Base-by-base conservation (phyloP, 2,797 vertebrate genomes). In the Clamator glandarius region DNA sequence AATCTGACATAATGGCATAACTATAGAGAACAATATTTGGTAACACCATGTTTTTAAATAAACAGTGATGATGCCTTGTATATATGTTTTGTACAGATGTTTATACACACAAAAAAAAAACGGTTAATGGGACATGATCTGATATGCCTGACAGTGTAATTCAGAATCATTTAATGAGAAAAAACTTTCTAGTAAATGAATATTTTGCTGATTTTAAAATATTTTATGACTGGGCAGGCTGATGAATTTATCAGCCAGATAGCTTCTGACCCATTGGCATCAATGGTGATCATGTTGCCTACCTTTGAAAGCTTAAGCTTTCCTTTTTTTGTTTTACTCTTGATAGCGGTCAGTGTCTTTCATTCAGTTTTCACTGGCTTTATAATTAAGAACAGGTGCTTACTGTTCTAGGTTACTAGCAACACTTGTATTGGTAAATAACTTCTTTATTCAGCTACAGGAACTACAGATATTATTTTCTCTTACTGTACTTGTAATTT, bases 231-330 rank as follows among this genome's bases (percentile, higher is more conserved):
- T 94, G 78, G 31, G 31, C 55, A 79, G 72, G 68, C 42, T 68
- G 44, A 51, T 76, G 8, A 46, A 39, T 91, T 75, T 66, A 46
- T 87, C 62, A 84, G 17, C 52, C 58, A 68, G 70, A 28, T 84
- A 77, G 55, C 33, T 87, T 89, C 76, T 90, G 83, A 93, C 78
- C 68, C 20, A 61, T 90, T 95, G 93, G 74, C 80, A 84, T 91
- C 35, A 44, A 1, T 62, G 58, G 28, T 93, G 77, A 35, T 90
- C 39, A n/a, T 59, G 15, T 36, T 80, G 7, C n/a, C 58, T 91
- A 35, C 39, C 33, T 78, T 59, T 59, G 64, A 86, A 88, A 92
- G 68, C 46, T 83, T 85, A 80, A 81, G 15, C 67, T 4, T 16
- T 16, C 31, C 5, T 26, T 76, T 29, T 69, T 46, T 87, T 12